phyloP scores from a whole-genome alignment of 2,888 invertebrate genomes.

The Micoletzkya japonica region DNA sequence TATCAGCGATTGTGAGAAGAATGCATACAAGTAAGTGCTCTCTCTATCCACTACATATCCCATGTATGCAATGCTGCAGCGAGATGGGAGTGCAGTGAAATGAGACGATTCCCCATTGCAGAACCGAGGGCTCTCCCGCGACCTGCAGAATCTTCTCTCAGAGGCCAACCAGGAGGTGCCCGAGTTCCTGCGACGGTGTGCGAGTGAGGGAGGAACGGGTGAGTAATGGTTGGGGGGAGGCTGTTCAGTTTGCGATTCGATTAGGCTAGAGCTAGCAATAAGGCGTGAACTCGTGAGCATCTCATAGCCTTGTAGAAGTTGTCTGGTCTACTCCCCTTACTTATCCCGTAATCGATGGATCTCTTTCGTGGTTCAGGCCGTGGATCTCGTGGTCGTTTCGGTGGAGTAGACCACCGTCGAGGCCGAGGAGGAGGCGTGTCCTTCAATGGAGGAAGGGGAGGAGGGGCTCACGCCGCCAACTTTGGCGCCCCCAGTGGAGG shows the following conservation, averaged over 20 bases:
- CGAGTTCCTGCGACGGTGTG: constrained; percentile 43
- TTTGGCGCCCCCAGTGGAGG: too few relatives aligned
- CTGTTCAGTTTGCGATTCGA: not conserved
- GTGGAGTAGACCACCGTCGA: constrained; percentile 31
- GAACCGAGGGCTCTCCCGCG: constrained; percentile 44
- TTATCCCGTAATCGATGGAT: too few relatives aligned
- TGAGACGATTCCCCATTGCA: constrained; percentile 16
- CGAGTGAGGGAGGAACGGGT: constrained; percentile 38
- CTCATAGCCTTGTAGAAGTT: not conserved
- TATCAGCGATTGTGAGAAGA: too few relatives aligned
- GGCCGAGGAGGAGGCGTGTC: constrained; percentile 28
- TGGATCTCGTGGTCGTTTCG: constrained; percentile 30
- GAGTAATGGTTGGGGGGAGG: not conserved
- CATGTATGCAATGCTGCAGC: too few relatives aligned
- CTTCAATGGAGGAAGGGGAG: not conserved
- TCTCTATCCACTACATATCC: too few relatives aligned
- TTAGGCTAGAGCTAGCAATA: not conserved
- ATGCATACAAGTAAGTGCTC: too few relatives aligned
- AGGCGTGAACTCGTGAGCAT: not conserved
- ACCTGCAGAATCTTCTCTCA: constrained; percentile 35
- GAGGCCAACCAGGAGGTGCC: constrained; percentile 48
- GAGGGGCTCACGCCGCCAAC: constrained; percentile 7
- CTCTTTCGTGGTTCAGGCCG: constrained; percentile 5
- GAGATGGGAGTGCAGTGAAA: too few relatives aligned
- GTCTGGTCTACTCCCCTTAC: too few relatives aligned